These are phyloP conservation scores for Drosophila varians DNA, from an alignment of 1,140 invertebrate species.

Conservation along the genomic window DNA sequence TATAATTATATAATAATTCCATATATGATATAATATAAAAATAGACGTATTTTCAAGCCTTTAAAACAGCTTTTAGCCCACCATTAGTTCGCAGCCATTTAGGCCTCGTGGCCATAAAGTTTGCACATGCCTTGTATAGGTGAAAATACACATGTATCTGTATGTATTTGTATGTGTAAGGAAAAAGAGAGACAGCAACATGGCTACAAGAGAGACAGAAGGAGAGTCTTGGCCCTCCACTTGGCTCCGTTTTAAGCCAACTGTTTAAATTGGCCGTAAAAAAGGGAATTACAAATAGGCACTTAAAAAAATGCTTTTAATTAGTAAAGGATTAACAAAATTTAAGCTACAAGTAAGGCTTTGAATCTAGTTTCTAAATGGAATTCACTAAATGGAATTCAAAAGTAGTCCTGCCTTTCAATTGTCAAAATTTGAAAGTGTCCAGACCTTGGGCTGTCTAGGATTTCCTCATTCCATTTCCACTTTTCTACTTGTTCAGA, in stretches of 20 bases:
- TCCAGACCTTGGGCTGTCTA: background rate
- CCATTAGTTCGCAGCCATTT: constrained; percentile 3
- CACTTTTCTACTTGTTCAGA: background rate
- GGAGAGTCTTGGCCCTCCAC: background rate
- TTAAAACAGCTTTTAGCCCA: background rate
- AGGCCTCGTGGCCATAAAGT: constrained; percentile 14
- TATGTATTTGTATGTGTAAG: constrained; percentile 7
- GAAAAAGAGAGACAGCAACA: background rate
- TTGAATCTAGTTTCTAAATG: too few relatives aligned
- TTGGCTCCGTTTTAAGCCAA: background rate
- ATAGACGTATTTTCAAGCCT: background rate
- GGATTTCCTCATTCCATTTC: background rate
- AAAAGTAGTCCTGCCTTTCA: background rate
- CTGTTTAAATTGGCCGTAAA: background rate
- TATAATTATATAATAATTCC: too few relatives aligned
- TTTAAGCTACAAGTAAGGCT: too few relatives aligned
- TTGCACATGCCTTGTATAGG: background rate
- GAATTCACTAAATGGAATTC: background rate
- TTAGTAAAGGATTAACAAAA: background rate
- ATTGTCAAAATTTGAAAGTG: background rate
- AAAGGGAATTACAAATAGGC: background rate
- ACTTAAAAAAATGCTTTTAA: background rate
- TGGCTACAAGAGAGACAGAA: background rate
- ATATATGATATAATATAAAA: too few relatives aligned
- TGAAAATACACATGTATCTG: background rate